phyloP scores from a whole-genome alignment of 2,797 vertebrate species.

The Xyrichtys novacula region DNA sequence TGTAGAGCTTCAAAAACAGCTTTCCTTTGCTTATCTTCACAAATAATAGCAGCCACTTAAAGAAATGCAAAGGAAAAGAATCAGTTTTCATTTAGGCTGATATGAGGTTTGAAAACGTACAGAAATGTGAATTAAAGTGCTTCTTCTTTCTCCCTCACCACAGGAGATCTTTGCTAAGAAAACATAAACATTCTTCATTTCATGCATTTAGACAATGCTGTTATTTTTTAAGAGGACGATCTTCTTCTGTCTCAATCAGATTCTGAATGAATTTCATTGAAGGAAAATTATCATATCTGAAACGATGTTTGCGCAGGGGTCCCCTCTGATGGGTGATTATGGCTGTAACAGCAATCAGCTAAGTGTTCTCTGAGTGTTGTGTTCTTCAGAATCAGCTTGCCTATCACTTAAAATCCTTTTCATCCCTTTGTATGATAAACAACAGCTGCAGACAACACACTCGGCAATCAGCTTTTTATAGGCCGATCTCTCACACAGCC shows the following conservation, averaged over 20 bases:
- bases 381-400: conserved; percentile 68
- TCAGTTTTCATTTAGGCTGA: background rate
- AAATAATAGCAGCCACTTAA: background rate
- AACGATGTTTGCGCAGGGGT: conserved; percentile 16
- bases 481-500: conserved; percentile 65
- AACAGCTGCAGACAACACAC: conserved; percentile 66
- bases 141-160: background rate
- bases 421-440: conserved; percentile 67
- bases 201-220: background rate
- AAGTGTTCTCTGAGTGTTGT: conserved; percentile 49
- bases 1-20: background rate
- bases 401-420: conserved; percentile 52
- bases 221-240: background rate
- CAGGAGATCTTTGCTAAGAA: background rate
- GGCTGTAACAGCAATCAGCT: conserved; percentile 66
- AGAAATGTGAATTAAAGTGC: background rate
- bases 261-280: background rate
- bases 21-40: background rate
- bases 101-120: background rate
- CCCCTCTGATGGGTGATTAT: conserved; percentile 41
- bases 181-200: background rate
- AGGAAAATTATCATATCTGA: conserved; percentile 19
- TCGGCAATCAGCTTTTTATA: conserved; percentile 76
- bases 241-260: conserved; percentile 6
- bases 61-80: background rate